phyloP scores from a whole-genome alignment of 2,797 vertebrate species.

The Staurois parvus region DNA sequence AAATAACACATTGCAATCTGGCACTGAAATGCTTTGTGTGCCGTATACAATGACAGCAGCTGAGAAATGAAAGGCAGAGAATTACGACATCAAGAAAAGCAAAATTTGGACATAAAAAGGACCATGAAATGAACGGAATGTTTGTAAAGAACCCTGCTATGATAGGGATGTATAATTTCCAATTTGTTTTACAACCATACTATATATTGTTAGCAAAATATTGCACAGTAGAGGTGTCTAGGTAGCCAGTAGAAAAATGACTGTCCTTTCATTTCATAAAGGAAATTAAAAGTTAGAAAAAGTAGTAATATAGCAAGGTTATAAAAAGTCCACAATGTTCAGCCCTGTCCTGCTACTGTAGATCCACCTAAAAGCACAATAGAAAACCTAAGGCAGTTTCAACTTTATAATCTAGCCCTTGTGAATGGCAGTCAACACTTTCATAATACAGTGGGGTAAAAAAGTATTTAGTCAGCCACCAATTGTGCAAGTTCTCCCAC shows the following conservation, averaged over 20 bases:
- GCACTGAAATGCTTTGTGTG: background rate
- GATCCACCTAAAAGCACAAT: background rate
- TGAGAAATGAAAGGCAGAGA: background rate
- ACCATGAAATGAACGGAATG: background rate
- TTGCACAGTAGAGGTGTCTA: slow-evolving; percentile 2
- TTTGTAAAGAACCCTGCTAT: slow-evolving; percentile 17
- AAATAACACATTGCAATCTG: background rate
- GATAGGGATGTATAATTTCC: slow-evolving; percentile 3
- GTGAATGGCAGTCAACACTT: too few relatives aligned
- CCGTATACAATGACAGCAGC: slow-evolving; percentile 1
- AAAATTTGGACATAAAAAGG: slow-evolving; percentile 3
- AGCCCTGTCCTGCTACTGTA: background rate
- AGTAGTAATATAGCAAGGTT: background rate
- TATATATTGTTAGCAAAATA: slow-evolving; percentile 19
- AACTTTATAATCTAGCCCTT: background rate
- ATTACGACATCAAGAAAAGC: background rate
- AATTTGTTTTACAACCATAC: slow-evolving; percentile 27
- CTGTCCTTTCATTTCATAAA: background rate
- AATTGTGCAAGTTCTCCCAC: too few relatives aligned
- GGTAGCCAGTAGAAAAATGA: background rate
- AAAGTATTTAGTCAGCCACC: too few relatives aligned
- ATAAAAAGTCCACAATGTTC: background rate
- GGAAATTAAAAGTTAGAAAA: background rate
- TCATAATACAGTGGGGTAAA: too few relatives aligned
- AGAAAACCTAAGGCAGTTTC: background rate